Evolutionary conservation across 1,140 invertebrate species (phyloP).

Genomic region (Brachionus calyciflorus): DNA sequence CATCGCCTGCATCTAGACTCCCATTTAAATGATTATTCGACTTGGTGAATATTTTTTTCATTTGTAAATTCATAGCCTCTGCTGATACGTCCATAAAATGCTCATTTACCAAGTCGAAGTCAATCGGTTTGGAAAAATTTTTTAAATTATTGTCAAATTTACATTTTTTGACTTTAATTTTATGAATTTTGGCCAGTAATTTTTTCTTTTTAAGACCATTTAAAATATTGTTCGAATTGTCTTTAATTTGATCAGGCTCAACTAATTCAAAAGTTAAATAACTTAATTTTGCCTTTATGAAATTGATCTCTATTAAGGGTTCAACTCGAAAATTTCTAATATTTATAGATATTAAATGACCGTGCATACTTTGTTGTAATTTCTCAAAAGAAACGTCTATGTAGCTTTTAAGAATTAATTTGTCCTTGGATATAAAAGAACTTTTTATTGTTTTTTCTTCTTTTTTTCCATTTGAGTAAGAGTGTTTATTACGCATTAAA

Average conservation of each 20-base stretch:
- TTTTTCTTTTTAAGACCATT: neutral
- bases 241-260: neutral
- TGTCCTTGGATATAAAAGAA: neutral
- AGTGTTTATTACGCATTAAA: neutral
- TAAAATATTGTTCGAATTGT: too few relatives aligned
- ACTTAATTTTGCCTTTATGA: conserved; percentile 14
- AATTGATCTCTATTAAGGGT: conserved; percentile 35
- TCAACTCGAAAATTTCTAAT: conserved; percentile 11
- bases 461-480: too few relatives aligned
- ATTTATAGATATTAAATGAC: conserved; percentile 33
- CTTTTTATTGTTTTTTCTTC: too few relatives aligned
- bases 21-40: neutral
- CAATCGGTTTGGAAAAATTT: conserved; percentile 36
- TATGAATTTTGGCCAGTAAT: conserved; percentile 4
- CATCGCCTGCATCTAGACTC: neutral
- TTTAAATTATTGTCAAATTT: conserved; percentile 46
- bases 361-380: conserved; percentile 28
- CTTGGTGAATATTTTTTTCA: neutral
- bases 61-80: conserved; percentile 39
- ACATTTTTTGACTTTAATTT: conserved; percentile 34
- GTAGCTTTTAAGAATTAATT: neutral
- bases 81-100: conserved; percentile 31
- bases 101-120: conserved; percentile 28
- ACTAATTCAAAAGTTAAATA: conserved; percentile 32
- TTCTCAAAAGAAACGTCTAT: conserved; percentile 27